phyloP scores from a whole-genome alignment of 2,797 vertebrate genomes.

The Poecile montanus region DNA sequence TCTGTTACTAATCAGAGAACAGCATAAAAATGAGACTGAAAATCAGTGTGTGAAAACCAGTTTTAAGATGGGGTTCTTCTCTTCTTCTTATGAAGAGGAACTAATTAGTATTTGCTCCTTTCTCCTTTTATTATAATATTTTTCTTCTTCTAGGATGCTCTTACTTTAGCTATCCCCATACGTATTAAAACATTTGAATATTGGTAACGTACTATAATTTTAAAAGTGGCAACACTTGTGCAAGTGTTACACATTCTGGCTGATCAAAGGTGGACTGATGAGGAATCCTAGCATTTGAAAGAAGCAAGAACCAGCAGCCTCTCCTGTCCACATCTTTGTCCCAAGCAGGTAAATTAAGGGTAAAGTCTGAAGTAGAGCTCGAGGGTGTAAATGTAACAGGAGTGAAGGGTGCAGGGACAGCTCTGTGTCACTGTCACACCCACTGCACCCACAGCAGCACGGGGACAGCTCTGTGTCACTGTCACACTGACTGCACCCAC shows the following conservation, averaged over 20 bases:
- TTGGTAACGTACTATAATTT: not conserved
- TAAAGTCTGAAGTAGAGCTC: not conserved
- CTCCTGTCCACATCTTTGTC: not conserved
- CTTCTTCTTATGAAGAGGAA: not conserved
- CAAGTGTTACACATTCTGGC: not conserved
- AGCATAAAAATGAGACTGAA: not conserved
- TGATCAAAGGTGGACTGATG: not conserved
- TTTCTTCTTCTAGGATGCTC: not conserved
- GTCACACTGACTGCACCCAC: no score
- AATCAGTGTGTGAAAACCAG: not conserved
- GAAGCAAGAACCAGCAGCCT: not conserved
- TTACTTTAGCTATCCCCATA: not conserved
- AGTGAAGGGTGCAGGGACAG: not conserved
- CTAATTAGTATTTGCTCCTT: not conserved
- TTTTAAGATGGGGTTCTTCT: not conserved
- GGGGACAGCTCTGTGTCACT: no score
- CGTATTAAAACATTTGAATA: not conserved
- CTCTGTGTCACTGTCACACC: no score
- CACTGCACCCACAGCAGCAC: no score
- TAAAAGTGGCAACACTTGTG: not conserved
- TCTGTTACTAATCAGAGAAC: not conserved
- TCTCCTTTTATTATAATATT: not conserved
- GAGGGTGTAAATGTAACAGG: rapidly evolving
- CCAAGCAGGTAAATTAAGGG: not conserved
- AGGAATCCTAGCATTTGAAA: not conserved